Evolutionary conservation across 1,140 invertebrate genomes (phyloP).

Genomic region (Ooceraea biroi): DNA sequence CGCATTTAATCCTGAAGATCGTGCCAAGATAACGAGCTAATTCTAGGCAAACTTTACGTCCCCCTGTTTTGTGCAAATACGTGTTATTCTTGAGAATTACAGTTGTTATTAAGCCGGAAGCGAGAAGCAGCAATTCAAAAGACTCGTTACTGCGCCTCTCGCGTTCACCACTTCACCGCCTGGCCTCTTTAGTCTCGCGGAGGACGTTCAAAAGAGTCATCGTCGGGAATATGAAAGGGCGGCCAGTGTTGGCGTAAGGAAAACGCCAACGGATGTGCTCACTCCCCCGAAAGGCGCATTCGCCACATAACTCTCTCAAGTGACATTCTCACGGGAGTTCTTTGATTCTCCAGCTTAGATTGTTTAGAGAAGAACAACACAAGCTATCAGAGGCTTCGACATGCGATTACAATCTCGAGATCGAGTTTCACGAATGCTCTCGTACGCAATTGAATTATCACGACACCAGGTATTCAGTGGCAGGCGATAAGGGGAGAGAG

Average conservation of each 20-base stretch:
- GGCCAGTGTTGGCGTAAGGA: slow-evolving; percentile 12
- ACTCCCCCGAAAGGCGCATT: too few species aligned
- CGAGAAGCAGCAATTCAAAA: slow-evolving; percentile 52
- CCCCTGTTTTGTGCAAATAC: slow-evolving; percentile 10
- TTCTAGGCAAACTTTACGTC: background rate
- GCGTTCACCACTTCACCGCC: slow-evolving; percentile 37
- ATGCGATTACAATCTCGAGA: slow-evolving; percentile 51
- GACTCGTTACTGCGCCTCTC: slow-evolving; percentile 61
- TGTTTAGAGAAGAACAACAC: slow-evolving; percentile 23
- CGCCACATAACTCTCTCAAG: background rate
- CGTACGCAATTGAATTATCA: slow-evolving; percentile 57
- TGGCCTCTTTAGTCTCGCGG: slow-evolving; percentile 45
- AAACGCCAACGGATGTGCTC: slow-evolving; percentile 13
- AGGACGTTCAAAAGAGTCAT: slow-evolving; percentile 61
- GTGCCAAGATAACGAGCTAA: slow-evolving; percentile 10
- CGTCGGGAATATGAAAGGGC: slow-evolving; percentile 53
- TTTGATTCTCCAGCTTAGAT: slow-evolving; percentile 3
- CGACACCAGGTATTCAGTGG: slow-evolving; percentile 24
- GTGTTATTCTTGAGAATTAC: slow-evolving; percentile 47
- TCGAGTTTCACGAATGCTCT: slow-evolving; percentile 47
- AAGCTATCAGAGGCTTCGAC: background rate
- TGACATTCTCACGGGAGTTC: background rate
- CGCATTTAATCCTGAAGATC: background rate
- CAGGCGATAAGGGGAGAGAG: slow-evolving; percentile 8
- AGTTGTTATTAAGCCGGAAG: slow-evolving; percentile 44